Percentiles rank a stretch among this genome's conserved stretches.
Evolutionary conservation across 1,140 invertebrate species (phyloP).

Genomic region (Armadillidium nasatum): DNA sequence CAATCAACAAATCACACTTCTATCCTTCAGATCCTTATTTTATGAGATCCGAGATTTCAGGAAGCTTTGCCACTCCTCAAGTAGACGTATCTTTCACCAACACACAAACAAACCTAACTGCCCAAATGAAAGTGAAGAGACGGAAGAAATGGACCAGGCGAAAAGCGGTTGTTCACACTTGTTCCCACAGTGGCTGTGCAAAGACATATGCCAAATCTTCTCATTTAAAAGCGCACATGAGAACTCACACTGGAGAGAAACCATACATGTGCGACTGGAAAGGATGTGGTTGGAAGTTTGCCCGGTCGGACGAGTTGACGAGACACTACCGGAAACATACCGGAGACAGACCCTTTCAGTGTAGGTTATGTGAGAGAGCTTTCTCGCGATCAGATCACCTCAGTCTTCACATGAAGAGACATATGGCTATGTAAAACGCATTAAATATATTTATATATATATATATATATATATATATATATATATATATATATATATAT

Average conservation of each 20-base stretch:
- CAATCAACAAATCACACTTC: conserved; percentile 11
- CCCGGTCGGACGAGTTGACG: conserved; percentile 73
- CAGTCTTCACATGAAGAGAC: conserved; percentile 63
- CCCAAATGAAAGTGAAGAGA: conserved; percentile 32
- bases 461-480: too few relatives aligned
- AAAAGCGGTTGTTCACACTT: conserved; percentile 56
- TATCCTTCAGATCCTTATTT: neutral
- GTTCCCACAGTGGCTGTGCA: conserved; percentile 60
- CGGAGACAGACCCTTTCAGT: conserved; percentile 61
- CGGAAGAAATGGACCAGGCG: conserved; percentile 34
- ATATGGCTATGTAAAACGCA: conserved; percentile 56
- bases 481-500: too few relatives aligned
- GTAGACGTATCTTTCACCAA: conserved; percentile 13
- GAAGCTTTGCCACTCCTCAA: conserved; percentile 7
- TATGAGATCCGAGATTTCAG: conserved; percentile 10
- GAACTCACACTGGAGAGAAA: conserved; percentile 64
- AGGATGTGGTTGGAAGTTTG: conserved; percentile 80
- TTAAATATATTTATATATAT: too few relatives aligned
- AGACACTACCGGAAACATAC: conserved; percentile 66
- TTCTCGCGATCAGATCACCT: conserved; percentile 65
- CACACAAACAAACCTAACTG: conserved; percentile 18
- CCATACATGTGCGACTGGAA: conserved; percentile 68
- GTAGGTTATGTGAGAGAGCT: conserved; percentile 59
- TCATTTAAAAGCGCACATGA: conserved; percentile 63
- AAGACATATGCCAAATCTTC: conserved; percentile 70